Base-by-base conservation (phyloP, 2,888 invertebrate species). In the Spodoptera littoralis region DNA sequence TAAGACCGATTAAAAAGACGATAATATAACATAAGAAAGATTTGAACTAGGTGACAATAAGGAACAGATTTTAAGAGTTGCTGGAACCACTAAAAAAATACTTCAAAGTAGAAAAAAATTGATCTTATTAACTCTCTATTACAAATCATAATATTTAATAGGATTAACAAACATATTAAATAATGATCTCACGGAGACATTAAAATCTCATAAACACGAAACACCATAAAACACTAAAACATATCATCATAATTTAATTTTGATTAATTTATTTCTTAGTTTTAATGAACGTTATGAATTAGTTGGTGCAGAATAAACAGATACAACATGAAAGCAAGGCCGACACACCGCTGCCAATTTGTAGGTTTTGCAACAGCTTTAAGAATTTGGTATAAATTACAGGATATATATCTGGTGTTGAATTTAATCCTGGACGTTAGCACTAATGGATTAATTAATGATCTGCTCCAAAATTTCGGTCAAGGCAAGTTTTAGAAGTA, bases 321-420 rank as follows among this genome's bases (percentile, higher is more conserved):
- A 70, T 60, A 74, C 73, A 67, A 62, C 73, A 70, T 70, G 78
- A 81, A 82, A 77, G 79, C 83, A 81, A 82, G 81, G 81, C 69
- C 80, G 63, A 27, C 63, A 74, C 68, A 75, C 74, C 73, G 65
- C 71, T 69, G 62, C 68, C 64, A 71, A 78, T 78, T 77, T 68
- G 63, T 69, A 57, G 53, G 51, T 81, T 78, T 83, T 78, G 80
- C 71, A 80, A 77, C 68, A 65, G 69, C 60, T 70, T 66, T 58
- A 65, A 62, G 69, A 70, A 77, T 72, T 65, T 8, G 55, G 57
- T 68, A 72, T 75, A 74, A 51, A 54, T 76, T 77, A 63, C 43
- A 24, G 56, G 66, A 65, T 65, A 64, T 42, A 47, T 65, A 55
- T 62, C 57, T 60, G 44, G 48, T 55, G 62, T 69, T 44, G 53